Evolutionary conservation across 2,888 invertebrate genomes (phyloP).

Genomic region (Drosophila melanocephala): DNA sequence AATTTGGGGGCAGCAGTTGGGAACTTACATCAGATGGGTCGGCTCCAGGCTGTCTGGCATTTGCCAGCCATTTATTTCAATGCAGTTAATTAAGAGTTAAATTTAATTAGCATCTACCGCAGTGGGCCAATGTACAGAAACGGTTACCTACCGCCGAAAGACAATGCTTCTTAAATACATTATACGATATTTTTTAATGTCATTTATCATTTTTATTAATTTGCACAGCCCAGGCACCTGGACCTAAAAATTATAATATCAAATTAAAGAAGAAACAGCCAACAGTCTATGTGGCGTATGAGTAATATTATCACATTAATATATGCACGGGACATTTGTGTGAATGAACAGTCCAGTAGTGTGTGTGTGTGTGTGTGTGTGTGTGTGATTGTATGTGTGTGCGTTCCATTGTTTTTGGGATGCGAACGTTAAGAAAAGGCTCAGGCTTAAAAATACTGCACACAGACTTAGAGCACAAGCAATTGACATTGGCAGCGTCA

Average conservation of each 20-base stretch:
- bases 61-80: slow-evolving; percentile 28
- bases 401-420: slow-evolving; percentile 51
- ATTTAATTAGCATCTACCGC: slow-evolving; percentile 2
- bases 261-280: slow-evolving; percentile 15
- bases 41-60: neutral
- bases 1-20: slow-evolving; percentile 8
- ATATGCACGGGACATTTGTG: slow-evolving; percentile 11
- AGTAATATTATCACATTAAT: slow-evolving; percentile 57
- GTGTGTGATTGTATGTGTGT: slow-evolving; percentile 6
- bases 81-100: slow-evolving; percentile 33
- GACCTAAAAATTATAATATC: neutral
- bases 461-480: slow-evolving; percentile 61
- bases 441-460: slow-evolving; percentile 65
- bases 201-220: slow-evolving; percentile 48
- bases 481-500: slow-evolving; percentile 76
- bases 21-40: neutral
- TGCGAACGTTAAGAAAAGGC: slow-evolving; percentile 65
- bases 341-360: neutral
- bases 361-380: slow-evolving; percentile 5
- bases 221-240: slow-evolving; percentile 25
- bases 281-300: slow-evolving; percentile 45
- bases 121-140: neutral
- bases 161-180: slow-evolving; percentile 47
- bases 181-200: slow-evolving; percentile 40
- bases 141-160: neutral